These are phyloP conservation scores for Noctua janthina DNA, from an alignment of 2,888 invertebrate genomes.

Conservation along the genomic window DNA sequence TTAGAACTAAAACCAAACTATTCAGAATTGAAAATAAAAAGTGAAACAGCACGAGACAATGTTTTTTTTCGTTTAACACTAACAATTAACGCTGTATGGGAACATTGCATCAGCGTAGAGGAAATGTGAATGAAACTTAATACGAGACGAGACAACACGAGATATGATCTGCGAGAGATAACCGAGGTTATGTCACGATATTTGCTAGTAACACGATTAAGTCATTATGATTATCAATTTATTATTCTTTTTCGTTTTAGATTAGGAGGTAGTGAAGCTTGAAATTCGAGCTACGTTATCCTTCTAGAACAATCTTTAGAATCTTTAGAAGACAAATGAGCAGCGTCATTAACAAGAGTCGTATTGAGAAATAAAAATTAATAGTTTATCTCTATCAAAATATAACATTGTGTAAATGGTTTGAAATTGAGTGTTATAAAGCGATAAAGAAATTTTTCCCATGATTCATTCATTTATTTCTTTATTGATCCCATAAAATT, in stretches of 20 bases:
- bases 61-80: slow-evolving; percentile 49
- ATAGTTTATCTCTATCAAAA: background rate
- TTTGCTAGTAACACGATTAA: slow-evolving; percentile 57
- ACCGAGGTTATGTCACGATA: slow-evolving; percentile 64
- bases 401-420: background rate
- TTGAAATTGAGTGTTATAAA: background rate
- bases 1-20: slow-evolving; percentile 1
- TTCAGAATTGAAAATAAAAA: slow-evolving; percentile 58
- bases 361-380: background rate
- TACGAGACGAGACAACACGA: slow-evolving; percentile 70
- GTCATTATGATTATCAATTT: slow-evolving; percentile 57
- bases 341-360: background rate
- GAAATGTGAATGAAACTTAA: slow-evolving; percentile 84
- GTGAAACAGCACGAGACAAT: slow-evolving; percentile 52
- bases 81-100: slow-evolving; percentile 74
- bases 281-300: background rate
- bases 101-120: slow-evolving; percentile 78
- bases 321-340: background rate
- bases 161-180: slow-evolving; percentile 62
- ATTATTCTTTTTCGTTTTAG: slow-evolving; percentile 29
- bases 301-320: background rate
- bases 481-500: background rate
- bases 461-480: background rate
- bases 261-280: background rate
- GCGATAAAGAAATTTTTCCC: background rate